Percentiles rank a stretch among this genome's conserved stretches.
phyloP scores from a whole-genome alignment of 2,797 vertebrate genomes.

The Myripristis jacobus region DNA sequence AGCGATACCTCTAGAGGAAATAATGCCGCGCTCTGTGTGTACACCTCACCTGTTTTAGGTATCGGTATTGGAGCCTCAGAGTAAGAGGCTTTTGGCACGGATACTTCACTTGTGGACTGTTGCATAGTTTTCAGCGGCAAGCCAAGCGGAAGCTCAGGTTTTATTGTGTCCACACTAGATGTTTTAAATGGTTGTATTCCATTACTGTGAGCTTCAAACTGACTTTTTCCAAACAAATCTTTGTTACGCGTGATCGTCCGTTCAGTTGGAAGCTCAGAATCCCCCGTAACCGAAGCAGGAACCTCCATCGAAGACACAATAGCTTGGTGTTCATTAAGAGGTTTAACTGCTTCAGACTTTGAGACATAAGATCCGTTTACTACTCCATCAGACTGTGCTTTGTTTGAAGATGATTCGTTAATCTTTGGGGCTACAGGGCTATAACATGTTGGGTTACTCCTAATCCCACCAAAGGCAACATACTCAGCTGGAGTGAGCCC shows the following conservation, averaged over 20 bases:
- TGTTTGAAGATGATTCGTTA: conserved; percentile 42
- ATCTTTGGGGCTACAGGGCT: conserved; percentile 41
- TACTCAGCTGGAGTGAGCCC: conserved; percentile 82
- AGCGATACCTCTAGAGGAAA: conserved; percentile 47
- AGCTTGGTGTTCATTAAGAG: conserved; percentile 53
- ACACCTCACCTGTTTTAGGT: conserved; percentile 76
- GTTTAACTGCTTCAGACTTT: conserved; percentile 52
- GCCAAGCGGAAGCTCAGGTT: conserved; percentile 61
- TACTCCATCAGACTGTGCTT: conserved; percentile 47
- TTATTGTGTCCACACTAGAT: conserved; percentile 59
- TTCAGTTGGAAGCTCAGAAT: conserved; percentile 36
- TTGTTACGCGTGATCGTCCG: conserved; percentile 41
- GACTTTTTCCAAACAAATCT: conserved; percentile 53
- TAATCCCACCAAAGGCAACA: conserved; percentile 79
- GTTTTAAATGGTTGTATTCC: conserved; percentile 67
- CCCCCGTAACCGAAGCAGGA: conserved; percentile 34
- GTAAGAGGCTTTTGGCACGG: conserved; percentile 70
- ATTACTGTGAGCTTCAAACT: conserved; percentile 56
- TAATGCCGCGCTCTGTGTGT: conserved; percentile 59
- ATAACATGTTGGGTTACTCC: conserved; percentile 46
- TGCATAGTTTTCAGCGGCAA: conserved; percentile 69
- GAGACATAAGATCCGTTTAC: conserved; percentile 46
- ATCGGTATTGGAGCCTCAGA: conserved; percentile 73
- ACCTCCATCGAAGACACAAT: conserved; percentile 22
- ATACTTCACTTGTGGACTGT: conserved; percentile 70